phyloP scores from a whole-genome alignment of 2,888 invertebrate genomes.

The Ypsolopha scabrella region DNA sequence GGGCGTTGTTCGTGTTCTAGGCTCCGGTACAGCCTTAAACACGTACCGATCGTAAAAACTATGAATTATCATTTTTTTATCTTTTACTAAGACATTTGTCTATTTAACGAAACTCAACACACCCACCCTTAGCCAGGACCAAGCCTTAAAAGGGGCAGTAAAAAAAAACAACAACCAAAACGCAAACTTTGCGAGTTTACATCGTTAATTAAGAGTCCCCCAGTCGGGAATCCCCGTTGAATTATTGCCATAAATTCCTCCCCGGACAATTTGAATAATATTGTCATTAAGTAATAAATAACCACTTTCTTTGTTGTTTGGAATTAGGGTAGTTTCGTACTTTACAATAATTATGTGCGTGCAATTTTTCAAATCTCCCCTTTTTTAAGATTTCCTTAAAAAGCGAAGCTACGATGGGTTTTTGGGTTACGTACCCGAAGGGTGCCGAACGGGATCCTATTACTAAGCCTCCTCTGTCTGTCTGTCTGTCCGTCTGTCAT shows the following conservation, averaged over 20 bases:
- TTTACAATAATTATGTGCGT: too few species aligned
- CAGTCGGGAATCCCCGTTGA: slow-evolving; percentile 20
- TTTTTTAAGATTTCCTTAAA: too few species aligned
- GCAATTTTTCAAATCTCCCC: too few species aligned
- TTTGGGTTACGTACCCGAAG: too few species aligned
- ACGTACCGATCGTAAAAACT: too few species aligned
- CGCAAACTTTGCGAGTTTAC: slow-evolving; percentile 21
- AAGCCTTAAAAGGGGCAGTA: not conserved
- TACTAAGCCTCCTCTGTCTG: too few species aligned
- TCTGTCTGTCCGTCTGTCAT: too few species aligned
- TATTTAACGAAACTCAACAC: not conserved
- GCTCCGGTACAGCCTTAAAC: too few species aligned
- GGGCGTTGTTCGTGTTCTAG: too few species aligned
- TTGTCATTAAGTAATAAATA: slow-evolving; percentile 3
- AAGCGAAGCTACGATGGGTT: too few species aligned
- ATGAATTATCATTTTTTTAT: too few species aligned
- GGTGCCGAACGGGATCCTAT: too few species aligned
- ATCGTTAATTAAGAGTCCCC: slow-evolving; percentile 39
- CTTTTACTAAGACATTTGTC: not conserved
- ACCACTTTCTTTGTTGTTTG: not conserved
- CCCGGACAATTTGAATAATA: slow-evolving; percentile 8
- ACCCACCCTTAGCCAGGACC: not conserved
- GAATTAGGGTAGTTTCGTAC: not conserved
- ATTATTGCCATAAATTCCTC: slow-evolving; percentile 26
- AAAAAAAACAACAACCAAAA: slow-evolving; percentile 2